These are phyloP conservation scores for Gymnodraco acuticeps DNA, from an alignment of 2,797 vertebrate genomes.

Conservation along the genomic window DNA sequence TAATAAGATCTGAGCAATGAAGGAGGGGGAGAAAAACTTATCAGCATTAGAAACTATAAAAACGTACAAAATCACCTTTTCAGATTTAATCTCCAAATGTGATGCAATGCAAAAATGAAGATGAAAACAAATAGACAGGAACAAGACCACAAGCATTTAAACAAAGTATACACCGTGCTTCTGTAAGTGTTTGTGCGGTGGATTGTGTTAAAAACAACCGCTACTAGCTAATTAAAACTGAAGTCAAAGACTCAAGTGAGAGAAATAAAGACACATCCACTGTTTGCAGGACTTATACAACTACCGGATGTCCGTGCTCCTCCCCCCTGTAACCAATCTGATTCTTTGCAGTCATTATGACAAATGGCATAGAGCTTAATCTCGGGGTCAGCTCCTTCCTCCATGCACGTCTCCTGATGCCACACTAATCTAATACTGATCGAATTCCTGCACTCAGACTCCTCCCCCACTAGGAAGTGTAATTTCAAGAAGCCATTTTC, in stretches of 20 bases:
- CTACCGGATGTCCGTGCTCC: background rate
- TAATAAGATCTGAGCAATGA: constrained; percentile 41
- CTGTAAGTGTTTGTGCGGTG: background rate
- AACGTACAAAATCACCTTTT: constrained; percentile 82
- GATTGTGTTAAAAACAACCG: background rate
- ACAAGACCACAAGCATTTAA: constrained; percentile 60
- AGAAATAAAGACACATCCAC: background rate
- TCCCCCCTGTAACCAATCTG: background rate
- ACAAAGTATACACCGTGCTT: background rate
- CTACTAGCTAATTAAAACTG: background rate
- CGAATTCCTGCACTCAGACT: background rate
- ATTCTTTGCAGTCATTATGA: background rate
- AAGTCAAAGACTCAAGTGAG: background rate
- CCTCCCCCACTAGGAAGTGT: background rate
- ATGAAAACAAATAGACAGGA: constrained; percentile 64
- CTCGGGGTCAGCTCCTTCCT: background rate
- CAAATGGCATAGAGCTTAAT: background rate
- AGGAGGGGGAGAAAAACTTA: constrained; percentile 32
- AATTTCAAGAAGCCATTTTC: background rate
- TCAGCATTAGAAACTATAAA: constrained; percentile 57
- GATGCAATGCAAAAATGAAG: constrained; percentile 73
- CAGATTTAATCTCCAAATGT: constrained; percentile 81
- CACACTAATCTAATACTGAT: background rate
- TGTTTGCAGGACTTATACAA: background rate
- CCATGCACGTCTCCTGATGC: background rate